These are phyloP conservation scores for Clarias fuscus DNA, from an alignment of 2,797 vertebrate species.

Conservation along the genomic window DNA sequence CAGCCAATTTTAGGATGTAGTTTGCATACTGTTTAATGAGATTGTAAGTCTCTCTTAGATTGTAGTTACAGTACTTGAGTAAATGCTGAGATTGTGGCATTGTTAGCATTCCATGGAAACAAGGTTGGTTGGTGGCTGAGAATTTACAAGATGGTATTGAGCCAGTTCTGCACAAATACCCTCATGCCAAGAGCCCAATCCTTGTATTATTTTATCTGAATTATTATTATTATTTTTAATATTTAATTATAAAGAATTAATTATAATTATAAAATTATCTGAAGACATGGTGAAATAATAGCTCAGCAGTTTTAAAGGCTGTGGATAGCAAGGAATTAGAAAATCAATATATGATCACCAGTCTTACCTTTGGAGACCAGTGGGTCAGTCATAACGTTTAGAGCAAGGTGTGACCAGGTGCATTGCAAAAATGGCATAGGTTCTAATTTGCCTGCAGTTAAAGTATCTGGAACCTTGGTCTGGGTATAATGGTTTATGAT, in stretches of 20 bases:
- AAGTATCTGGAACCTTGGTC: background rate
- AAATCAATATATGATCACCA: background rate
- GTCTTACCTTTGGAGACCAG: background rate
- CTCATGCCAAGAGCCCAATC: too few relatives aligned
- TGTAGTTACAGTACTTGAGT: background rate
- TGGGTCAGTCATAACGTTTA: background rate
- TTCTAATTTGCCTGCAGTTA: too few relatives aligned
- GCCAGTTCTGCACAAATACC: background rate
- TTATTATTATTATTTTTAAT: too few relatives aligned
- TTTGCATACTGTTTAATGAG: background rate
- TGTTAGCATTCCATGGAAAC: background rate
- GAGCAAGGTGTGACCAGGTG: background rate
- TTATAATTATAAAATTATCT: background rate
- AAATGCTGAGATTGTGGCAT: background rate
- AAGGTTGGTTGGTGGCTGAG: background rate
- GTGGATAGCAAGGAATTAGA: too few relatives aligned
- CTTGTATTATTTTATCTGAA: too few relatives aligned
- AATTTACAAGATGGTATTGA: background rate
- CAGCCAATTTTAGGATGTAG: background rate
- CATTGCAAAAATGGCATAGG: background rate
- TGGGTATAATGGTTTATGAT: background rate
- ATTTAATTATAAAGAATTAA: too few relatives aligned
- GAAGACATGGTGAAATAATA: background rate
- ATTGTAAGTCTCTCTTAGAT: background rate
- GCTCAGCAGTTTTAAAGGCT: too few relatives aligned